Conservation (phyloP, 2,797 vertebrate genomes). For the Clarias fuscus region DNA sequence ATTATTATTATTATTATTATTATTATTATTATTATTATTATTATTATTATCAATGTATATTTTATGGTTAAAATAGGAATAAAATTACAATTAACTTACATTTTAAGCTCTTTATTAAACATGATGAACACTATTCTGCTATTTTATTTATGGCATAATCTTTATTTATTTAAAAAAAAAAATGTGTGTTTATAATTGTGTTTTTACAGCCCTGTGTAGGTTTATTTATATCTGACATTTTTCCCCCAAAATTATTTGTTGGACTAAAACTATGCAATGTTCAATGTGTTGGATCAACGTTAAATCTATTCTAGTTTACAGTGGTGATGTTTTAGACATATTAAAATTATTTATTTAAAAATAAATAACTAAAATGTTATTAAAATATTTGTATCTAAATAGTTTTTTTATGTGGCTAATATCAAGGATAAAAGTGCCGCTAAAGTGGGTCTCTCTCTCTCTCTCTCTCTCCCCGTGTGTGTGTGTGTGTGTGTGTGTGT, state of each 20-base stretch:
- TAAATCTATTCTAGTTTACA: too few species aligned
- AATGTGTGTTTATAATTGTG: too few species aligned
- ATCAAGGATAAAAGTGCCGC: background rate
- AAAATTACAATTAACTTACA: background rate
- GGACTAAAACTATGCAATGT: constrained; percentile 13
- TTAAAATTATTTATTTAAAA: background rate
- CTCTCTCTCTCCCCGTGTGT: background rate
- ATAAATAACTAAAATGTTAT: too few species aligned
- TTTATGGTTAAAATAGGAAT: background rate
- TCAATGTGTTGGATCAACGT: background rate
- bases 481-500: background rate
- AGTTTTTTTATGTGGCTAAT: background rate
- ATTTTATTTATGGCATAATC: background rate
- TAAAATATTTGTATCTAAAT: background rate
- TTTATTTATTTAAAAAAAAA: background rate
- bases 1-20: too few species aligned
- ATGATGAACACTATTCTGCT: background rate
- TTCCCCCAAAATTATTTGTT: background rate
- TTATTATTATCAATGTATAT: background rate
- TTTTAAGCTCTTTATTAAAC: background rate
- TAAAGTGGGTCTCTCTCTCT: background rate
- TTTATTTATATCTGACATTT: background rate
- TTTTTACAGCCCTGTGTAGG: background rate
- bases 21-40: too few species aligned
- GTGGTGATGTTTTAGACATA: background rate